phyloP scores from a whole-genome alignment of 1,140 invertebrate species.

The Stratiolaelaps scimitus region DNA sequence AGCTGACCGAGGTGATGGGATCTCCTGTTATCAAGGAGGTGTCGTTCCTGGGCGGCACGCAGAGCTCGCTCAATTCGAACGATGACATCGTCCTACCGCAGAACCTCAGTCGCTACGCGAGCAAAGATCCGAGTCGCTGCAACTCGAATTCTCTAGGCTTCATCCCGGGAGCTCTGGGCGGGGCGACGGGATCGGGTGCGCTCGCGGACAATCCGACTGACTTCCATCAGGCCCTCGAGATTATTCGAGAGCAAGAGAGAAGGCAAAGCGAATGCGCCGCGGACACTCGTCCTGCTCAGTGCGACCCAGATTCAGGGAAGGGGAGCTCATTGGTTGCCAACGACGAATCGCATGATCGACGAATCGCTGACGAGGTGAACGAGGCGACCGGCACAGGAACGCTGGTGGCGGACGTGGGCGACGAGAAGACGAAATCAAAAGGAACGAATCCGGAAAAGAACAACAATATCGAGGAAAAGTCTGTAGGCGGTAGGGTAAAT shows the following conservation, averaged over 20 bases:
- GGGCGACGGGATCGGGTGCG: not conserved
- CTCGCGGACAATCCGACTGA: constrained; percentile 28
- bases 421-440: not conserved
- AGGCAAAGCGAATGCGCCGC: constrained; percentile 17
- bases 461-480: constrained; percentile 10
- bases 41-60: constrained; percentile 13
- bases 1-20: constrained; percentile 21
- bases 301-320: not conserved
- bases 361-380: not conserved
- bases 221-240: constrained; percentile 27
- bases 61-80: constrained; percentile 29
- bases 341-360: not conserved
- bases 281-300: not conserved
- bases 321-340: not conserved
- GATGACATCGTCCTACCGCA: constrained; percentile 26
- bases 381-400: not conserved
- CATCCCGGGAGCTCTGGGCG: not conserved
- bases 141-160: constrained; percentile 13
- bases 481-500: not conserved
- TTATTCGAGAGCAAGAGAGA: constrained; percentile 25
- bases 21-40: constrained; percentile 22
- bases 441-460: not conserved
- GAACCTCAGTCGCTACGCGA: constrained; percentile 27
- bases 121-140: constrained; percentile 22
- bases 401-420: not conserved